A percentile compares a stretch with the other conserved stretches of the same genome.
phyloP scores from a whole-genome alignment of 2,113 vertebrate species.

The Gorilla gorilla region DNA sequence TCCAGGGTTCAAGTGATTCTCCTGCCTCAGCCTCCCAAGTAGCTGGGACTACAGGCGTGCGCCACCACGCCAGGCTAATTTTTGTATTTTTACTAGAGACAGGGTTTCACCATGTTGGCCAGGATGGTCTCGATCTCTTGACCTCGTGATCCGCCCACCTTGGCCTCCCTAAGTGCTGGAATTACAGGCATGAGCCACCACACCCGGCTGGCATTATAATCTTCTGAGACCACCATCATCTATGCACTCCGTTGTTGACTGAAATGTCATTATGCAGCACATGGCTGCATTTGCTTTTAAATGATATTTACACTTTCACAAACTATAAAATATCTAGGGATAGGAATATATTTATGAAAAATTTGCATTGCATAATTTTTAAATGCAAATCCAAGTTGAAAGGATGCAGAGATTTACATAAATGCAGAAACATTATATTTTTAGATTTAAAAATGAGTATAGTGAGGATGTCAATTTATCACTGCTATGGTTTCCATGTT shows the following conservation, averaged over 20 bases:
- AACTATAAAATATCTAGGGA: not conserved
- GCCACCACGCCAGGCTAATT: too few species aligned
- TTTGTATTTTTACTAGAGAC: too few species aligned
- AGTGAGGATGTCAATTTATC: not conserved
- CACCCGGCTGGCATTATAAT: not conserved
- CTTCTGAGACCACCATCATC: not conserved
- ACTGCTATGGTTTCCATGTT: not conserved
- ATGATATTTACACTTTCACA: not conserved
- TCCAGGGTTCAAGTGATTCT: too few species aligned
- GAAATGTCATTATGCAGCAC: not conserved
- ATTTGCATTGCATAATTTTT: not conserved
- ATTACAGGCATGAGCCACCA: too few species aligned
- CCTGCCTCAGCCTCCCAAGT: too few species aligned
- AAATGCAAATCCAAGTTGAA: constrained; percentile 26
- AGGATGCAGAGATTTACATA: not conserved
- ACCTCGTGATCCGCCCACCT: too few species aligned
- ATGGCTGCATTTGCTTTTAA: not conserved
- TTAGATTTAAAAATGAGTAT: not conserved
- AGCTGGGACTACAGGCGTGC: rapidly evolving
- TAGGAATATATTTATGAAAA: not conserved
- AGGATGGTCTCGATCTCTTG: too few species aligned
- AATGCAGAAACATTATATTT: not conserved
- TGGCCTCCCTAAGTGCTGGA: too few species aligned
- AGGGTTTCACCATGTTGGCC: too few species aligned
- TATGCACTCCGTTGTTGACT: not conserved